These are phyloP conservation scores for Epinephelus coioides DNA, from an alignment of 2,797 vertebrate species.

Conservation along the genomic window DNA sequence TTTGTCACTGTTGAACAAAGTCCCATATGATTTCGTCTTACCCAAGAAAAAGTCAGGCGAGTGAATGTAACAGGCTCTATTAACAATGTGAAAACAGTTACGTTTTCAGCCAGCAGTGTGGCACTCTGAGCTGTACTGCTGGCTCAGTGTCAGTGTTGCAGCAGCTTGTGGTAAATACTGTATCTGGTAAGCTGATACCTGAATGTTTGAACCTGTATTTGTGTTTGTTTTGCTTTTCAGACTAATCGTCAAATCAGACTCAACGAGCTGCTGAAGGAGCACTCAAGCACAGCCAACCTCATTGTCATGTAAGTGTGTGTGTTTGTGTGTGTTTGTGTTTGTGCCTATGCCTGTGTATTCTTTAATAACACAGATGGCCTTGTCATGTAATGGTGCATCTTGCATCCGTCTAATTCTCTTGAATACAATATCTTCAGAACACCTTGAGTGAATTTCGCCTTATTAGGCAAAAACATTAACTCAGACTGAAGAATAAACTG, in stretches of 20 bases:
- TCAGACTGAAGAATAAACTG: too few relatives aligned
- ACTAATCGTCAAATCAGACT: slow-evolving; percentile 96
- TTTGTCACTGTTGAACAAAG: background rate
- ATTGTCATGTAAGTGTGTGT: slow-evolving; percentile 95
- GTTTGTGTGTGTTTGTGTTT: background rate
- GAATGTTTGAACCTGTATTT: slow-evolving; percentile 32
- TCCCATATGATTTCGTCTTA: background rate
- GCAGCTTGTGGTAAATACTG: slow-evolving; percentile 6
- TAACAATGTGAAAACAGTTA: background rate
- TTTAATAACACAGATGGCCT: too few relatives aligned
- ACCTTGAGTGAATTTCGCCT: too few relatives aligned
- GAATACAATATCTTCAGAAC: too few relatives aligned
- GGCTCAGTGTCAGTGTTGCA: background rate
- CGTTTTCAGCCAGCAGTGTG: background rate
- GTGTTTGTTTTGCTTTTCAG: slow-evolving; percentile 82
- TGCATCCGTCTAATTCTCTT: too few relatives aligned
- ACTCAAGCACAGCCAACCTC: slow-evolving; percentile 96
- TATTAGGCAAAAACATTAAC: too few relatives aligned
- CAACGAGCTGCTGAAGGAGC: slow-evolving; percentile 96
- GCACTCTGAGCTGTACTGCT: background rate
- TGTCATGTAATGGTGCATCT: too few relatives aligned
- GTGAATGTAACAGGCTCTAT: background rate
- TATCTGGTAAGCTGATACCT: slow-evolving; percentile 19
- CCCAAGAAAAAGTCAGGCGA: background rate
- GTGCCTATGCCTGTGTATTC: too few relatives aligned